Conservation (phyloP, 2,888 invertebrate species). For the Pseudoips prasinana region DNA sequence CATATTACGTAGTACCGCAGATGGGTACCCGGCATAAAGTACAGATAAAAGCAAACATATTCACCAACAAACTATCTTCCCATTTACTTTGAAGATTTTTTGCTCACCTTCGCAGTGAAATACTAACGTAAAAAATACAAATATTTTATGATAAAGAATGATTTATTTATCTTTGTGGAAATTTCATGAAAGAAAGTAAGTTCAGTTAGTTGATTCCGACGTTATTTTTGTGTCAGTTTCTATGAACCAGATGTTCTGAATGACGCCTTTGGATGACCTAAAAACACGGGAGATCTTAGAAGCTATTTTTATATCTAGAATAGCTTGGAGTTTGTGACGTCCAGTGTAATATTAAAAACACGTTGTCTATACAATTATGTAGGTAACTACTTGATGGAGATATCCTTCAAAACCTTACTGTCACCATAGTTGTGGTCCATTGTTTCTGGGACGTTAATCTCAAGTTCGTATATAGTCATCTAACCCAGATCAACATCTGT, state of each 20-base stretch:
- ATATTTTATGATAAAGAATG: no score
- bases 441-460: constrained; percentile 23
- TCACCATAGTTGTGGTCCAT: constrained; percentile 8
- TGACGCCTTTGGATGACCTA: constrained; percentile 21
- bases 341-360: no score
- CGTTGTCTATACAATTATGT: no score
- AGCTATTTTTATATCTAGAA: constrained; percentile 16
- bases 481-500: constrained; percentile 40
- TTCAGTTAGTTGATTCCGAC: no score
- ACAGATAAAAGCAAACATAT: constrained; percentile 1
- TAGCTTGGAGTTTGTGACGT: neutral
- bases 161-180: no score
- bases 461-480: constrained; percentile 29
- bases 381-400: no score
- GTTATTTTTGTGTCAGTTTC: constrained; percentile 1
- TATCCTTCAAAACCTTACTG: no score
- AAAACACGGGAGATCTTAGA: constrained; percentile 11
- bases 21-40: constrained; percentile 14
- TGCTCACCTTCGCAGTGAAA: no score
- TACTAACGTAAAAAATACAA: no score
- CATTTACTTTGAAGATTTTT: no score
- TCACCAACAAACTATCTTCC: no score
- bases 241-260: constrained; percentile 8
- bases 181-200: no score
- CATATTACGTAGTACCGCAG: constrained; percentile 44